Conservation (phyloP, 2,113 vertebrate genomes). For the Cyphomyrus discorhynchus region DNA sequence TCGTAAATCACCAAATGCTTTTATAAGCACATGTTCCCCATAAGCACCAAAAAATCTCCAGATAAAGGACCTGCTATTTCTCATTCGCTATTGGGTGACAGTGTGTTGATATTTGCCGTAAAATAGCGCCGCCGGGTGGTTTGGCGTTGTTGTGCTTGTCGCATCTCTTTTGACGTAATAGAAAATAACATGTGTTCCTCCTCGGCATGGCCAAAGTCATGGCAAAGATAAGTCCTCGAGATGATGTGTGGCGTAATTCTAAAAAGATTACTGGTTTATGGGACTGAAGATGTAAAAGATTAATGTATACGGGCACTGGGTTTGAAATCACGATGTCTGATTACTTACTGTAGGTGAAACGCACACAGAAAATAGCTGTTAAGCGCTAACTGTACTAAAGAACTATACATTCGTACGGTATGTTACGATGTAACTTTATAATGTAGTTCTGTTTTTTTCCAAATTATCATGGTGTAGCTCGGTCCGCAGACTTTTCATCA, state of each 20-base stretch:
- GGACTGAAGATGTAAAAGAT: not conserved
- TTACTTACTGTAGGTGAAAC: not conserved
- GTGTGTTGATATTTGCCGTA: not conserved
- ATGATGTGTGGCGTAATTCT: not conserved
- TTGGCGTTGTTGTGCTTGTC: conserved; percentile 33
- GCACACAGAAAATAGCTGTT: not conserved
- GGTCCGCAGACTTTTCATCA: not conserved
- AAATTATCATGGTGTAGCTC: not conserved
- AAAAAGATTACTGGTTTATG: not conserved
- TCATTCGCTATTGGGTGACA: not conserved
- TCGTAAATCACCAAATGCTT: not conserved
- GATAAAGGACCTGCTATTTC: not conserved
- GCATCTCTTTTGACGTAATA: conserved; percentile 46
- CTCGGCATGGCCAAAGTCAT: conserved; percentile 20
- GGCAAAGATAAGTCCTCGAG: not conserved
- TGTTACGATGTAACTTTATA: not conserved
- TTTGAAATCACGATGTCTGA: not conserved
- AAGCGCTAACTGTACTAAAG: not conserved
- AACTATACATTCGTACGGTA: not conserved
- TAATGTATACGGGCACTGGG: not conserved
- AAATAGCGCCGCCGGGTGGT: conserved; percentile 15
- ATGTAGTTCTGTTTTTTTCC: not conserved
- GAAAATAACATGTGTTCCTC: conserved; percentile 7
- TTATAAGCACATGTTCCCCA: not conserved
- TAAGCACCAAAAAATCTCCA: not conserved